phyloP scores from a whole-genome alignment of 2,888 invertebrate species.

The Cerastoderma edule region DNA sequence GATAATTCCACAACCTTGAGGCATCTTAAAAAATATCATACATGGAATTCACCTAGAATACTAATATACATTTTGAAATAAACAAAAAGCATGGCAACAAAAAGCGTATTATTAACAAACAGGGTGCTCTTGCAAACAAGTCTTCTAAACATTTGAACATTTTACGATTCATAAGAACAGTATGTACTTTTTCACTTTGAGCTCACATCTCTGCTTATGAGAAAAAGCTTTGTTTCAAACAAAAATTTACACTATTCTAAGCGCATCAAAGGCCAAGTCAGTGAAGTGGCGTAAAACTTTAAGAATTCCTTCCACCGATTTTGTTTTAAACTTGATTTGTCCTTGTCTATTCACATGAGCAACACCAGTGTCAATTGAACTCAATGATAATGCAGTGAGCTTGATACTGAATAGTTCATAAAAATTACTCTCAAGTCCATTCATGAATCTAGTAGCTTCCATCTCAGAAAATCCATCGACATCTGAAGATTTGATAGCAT shows the following conservation, averaged over 20 bases:
- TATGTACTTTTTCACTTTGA: not conserved
- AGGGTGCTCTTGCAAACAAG: too few relatives aligned
- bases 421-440: conserved; percentile 72
- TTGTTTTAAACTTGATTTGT: conserved; percentile 68
- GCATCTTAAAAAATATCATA: too few relatives aligned
- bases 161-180: too few relatives aligned
- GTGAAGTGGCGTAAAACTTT: conserved; percentile 11
- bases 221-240: not conserved
- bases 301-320: conserved; percentile 13
- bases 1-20: too few relatives aligned
- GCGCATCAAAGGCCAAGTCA: conserved; percentile 14
- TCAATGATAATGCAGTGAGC: conserved; percentile 69
- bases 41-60: too few relatives aligned
- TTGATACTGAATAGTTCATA: conserved; percentile 69
- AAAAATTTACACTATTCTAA: not conserved
- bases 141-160: too few relatives aligned
- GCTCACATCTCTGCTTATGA: not conserved
- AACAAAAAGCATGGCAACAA: too few relatives aligned
- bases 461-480: conserved; percentile 64
- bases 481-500: conserved; percentile 64
- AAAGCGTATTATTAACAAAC: too few relatives aligned
- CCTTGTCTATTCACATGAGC: conserved; percentile 72
- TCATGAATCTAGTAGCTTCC: conserved; percentile 69
- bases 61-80: too few relatives aligned
- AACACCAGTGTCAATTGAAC: conserved; percentile 69